Conservation (phyloP, 2,797 vertebrate species). For the Vultur gryphus region DNA sequence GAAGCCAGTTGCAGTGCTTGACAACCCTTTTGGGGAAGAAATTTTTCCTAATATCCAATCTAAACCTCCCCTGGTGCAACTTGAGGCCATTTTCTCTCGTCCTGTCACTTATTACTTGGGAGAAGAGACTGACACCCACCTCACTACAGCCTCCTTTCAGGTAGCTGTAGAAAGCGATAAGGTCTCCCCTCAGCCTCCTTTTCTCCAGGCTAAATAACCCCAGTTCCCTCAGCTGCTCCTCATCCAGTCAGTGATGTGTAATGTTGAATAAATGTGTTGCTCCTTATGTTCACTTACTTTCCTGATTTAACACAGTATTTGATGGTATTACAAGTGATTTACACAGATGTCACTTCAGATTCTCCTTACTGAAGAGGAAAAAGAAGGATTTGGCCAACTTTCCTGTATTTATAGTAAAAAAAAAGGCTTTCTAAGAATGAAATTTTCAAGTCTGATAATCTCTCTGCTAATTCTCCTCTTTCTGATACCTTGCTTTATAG, state of each 20-base stretch:
- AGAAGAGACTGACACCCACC: too few relatives aligned
- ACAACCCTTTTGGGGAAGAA: too few relatives aligned
- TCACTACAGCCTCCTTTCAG: too few relatives aligned
- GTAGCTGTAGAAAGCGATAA: rapidly evolving
- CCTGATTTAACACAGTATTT: not conserved
- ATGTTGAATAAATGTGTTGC: not conserved
- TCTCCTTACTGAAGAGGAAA: not conserved
- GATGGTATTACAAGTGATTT: not conserved
- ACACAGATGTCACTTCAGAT: not conserved
- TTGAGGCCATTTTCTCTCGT: too few relatives aligned
- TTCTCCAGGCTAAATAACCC: too few relatives aligned
- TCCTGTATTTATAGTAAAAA: not conserved
- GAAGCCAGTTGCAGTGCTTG: too few relatives aligned
- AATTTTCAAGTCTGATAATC: not conserved
- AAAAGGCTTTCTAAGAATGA: not conserved
- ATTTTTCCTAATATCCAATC: too few relatives aligned
- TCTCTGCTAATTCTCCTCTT: not conserved
- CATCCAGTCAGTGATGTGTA: not conserved
- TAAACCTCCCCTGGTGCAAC: too few relatives aligned
- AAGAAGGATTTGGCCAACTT: not conserved
- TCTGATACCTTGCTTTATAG: not conserved
- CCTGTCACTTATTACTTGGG: too few relatives aligned
- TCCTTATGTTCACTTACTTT: not conserved
- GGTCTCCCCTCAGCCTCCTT: too few relatives aligned
- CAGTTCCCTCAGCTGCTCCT: too few relatives aligned